These are phyloP conservation scores for Goniozus legneri DNA, from an alignment of 1,140 invertebrate genomes.

Conservation along the genomic window DNA sequence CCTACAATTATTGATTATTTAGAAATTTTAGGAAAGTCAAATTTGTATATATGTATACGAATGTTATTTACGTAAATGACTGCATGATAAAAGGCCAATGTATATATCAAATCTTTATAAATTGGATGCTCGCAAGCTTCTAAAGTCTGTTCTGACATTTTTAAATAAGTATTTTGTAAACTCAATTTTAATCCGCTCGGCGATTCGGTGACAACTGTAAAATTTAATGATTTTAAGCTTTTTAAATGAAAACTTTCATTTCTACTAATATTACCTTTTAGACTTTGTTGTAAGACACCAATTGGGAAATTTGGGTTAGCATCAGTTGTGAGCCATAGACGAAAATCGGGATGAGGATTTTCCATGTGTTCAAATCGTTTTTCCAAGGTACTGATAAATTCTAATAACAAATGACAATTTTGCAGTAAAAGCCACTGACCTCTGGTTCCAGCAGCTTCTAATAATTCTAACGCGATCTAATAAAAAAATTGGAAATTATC, in stretches of 20 bases:
- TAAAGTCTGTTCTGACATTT: constrained; percentile 69
- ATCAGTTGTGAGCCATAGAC: constrained; percentile 90
- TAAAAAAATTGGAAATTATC: constrained; percentile 14
- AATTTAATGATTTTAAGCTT: constrained; percentile 13
- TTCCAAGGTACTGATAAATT: constrained; percentile 77
- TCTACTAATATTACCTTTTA: constrained; percentile 64
- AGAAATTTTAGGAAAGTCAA: too few relatives aligned
- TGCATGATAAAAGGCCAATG: constrained; percentile 86
- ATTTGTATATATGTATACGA: too few relatives aligned
- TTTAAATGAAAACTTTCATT: background rate
- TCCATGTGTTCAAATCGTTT: constrained; percentile 75
- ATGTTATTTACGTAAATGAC: constrained; percentile 72
- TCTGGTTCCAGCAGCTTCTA: constrained; percentile 69
- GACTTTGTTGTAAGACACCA: constrained; percentile 78
- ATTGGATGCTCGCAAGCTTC: constrained; percentile 69
- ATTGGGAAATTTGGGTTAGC: constrained; percentile 81
- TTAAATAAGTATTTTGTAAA: constrained; percentile 83
- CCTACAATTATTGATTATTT: constrained; percentile 53
- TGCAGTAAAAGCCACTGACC: constrained; percentile 89
- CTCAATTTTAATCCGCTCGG: constrained; percentile 87
- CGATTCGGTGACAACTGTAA: constrained; percentile 80
- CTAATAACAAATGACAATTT: constrained; percentile 82
- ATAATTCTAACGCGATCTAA: constrained; percentile 66
- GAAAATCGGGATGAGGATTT: constrained; percentile 82
- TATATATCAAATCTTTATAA: constrained; percentile 77